Conservation (phyloP, 2,888 invertebrate genomes). For the Drosophila helvetica region DNA sequence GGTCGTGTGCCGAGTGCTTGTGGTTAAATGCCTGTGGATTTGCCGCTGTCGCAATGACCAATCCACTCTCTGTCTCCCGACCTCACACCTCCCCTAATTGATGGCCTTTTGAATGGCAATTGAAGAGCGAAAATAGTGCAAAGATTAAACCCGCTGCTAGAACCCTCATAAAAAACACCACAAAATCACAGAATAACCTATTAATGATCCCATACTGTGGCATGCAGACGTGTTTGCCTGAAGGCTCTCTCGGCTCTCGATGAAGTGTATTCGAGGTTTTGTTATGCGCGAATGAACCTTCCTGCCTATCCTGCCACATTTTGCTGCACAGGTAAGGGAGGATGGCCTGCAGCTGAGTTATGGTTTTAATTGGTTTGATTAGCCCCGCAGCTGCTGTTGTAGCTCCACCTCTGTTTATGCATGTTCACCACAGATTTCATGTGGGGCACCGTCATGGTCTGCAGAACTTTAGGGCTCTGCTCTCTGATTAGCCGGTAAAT, state of each 20-base stretch:
- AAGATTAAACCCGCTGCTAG: constrained; percentile 12
- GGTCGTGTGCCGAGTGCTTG: constrained; percentile 55
- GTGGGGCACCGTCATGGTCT: no score
- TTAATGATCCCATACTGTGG: background rate
- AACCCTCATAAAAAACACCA: constrained; percentile 1
- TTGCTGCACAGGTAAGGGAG: background rate
- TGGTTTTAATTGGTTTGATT: constrained; percentile 10
- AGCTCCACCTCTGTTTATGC: background rate
- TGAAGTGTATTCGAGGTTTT: background rate
- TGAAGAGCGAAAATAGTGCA: constrained; percentile 32
- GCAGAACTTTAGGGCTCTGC: background rate
- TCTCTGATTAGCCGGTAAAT: background rate
- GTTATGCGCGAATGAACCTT: background rate
- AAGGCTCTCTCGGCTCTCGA: background rate
- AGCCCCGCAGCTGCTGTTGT: background rate
- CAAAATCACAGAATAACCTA: background rate
- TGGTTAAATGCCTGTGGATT: constrained; percentile 51
- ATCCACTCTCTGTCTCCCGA: background rate
- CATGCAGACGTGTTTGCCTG: background rate
- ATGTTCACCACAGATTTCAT: background rate
- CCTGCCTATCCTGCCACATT: background rate
- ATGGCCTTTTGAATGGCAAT: constrained; percentile 44
- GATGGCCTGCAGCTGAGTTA: constrained; percentile 5
- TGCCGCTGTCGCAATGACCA: constrained; percentile 25
- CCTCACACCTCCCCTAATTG: constrained; percentile 20